Conservation (phyloP, 2,113 vertebrate genomes). For the Mesocricetus auratus region DNA sequence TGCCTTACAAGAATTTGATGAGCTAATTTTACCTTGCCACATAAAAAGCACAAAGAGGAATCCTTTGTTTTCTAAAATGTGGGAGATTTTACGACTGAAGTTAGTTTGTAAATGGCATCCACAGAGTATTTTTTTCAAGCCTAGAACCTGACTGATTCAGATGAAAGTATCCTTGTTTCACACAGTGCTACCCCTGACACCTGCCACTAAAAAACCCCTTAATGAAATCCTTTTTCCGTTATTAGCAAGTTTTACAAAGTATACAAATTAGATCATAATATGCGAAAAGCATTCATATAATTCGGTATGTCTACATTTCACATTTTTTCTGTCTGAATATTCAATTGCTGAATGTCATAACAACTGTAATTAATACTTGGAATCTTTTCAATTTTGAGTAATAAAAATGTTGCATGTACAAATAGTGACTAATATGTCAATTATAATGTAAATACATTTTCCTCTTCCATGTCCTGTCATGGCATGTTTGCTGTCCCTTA, state of each 20-base stretch:
- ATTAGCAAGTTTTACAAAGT: not conserved
- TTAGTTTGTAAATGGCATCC: not conserved
- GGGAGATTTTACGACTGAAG: no score
- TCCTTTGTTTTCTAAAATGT: not conserved
- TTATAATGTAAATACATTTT: not conserved
- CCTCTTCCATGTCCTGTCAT: not conserved
- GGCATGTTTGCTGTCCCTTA: not conserved
- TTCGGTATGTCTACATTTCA: not conserved
- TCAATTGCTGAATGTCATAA: not conserved
- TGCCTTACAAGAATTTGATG: not conserved
- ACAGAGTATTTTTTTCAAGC: not conserved
- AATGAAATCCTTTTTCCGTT: not conserved
- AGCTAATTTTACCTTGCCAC: not conserved
- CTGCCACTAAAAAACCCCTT: fast-evolving
- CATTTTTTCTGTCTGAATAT: no score
- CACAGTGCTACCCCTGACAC: not conserved
- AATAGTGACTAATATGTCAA: not conserved
- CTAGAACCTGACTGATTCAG: fast-evolving
- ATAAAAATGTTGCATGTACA: not conserved
- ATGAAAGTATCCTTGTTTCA: not conserved
- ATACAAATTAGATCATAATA: not conserved
- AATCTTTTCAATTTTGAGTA: not conserved
- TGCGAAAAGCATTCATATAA: no score
- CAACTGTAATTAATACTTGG: not conserved
- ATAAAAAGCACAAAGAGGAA: no score